Percentiles rank a stretch among this genome's conserved stretches.
phyloP scores from a whole-genome alignment of 1,140 invertebrate genomes.

The Schlechtendalia chinensis region DNA sequence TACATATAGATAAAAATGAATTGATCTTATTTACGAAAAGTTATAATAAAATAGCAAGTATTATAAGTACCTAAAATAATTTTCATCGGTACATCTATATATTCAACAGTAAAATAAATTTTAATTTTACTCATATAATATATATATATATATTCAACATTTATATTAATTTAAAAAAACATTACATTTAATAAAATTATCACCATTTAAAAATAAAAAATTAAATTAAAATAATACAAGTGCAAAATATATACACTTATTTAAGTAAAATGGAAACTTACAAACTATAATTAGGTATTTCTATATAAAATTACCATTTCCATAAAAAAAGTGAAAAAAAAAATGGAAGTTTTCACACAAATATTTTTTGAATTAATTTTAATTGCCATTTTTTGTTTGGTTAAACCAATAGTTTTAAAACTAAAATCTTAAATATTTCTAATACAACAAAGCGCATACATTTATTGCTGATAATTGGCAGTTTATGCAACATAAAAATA shows the following conservation, averaged over 20 bases:
- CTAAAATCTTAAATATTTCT: not conserved
- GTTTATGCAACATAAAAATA: conserved; percentile 40
- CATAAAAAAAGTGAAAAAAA: not conserved
- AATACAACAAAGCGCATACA: conserved; percentile 6
- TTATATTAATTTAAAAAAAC: conserved; percentile 22
- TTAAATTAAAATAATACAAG: too few relatives aligned
- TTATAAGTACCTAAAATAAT: conserved; percentile 17
- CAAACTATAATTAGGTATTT: conserved; percentile 19
- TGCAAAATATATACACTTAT: conserved; percentile 27
- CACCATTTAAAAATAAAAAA: conserved; percentile 33
- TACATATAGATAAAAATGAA: conserved; percentile 9
- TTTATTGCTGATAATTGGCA: conserved; percentile 36
- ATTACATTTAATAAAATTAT: conserved; percentile 10
- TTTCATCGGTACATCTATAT: not conserved
- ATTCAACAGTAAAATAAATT: conserved; percentile 22
- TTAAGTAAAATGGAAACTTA: conserved; percentile 39
- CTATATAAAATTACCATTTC: conserved; percentile 26
- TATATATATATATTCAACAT: conserved; percentile 11
- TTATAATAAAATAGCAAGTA: not conserved
- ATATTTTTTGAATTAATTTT: not conserved
- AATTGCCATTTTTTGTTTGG: not conserved
- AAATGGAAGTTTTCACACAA: conserved; percentile 13
- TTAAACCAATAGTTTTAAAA: too few relatives aligned
- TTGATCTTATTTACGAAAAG: conserved; percentile 32
- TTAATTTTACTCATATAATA: conserved; percentile 8